Percentiles rank a stretch among this genome's conserved stretches.
Conservation (phyloP, 2,888 invertebrate species). For the Timema podura region DNA sequence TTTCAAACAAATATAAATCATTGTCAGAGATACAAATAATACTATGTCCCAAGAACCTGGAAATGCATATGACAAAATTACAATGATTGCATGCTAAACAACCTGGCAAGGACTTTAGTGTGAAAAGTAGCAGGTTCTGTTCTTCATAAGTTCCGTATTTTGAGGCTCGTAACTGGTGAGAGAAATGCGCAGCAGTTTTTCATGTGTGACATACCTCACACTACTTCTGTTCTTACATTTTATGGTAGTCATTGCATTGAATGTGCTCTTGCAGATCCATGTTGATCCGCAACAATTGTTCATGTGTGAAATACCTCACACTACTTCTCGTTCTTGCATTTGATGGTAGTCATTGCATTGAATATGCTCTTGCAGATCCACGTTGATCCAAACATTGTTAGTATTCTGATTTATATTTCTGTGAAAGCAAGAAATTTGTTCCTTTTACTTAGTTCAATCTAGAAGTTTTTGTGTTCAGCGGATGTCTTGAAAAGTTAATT, state of each 20-base stretch:
- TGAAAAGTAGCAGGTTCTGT: neutral
- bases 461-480: neutral
- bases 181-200: neutral
- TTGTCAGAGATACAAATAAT: no score
- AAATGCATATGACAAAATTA: neutral
- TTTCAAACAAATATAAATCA: neutral
- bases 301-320: constrained; percentile 1
- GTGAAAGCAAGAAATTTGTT: neutral
- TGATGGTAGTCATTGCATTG: no score
- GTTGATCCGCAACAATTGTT: neutral
- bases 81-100: constrained; percentile 1
- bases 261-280: constrained; percentile 1
- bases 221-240: constrained; percentile 2
- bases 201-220: constrained; percentile 2
- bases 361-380: neutral
- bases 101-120: constrained; percentile 1
- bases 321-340: constrained; percentile 6
- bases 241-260: no score
- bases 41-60: no score
- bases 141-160: constrained; percentile 2
- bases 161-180: constrained; percentile 9
- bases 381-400: neutral
- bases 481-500: neutral
- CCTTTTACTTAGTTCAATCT: constrained; percentile 8
- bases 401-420: neutral